Percentiles rank a stretch among this genome's conserved stretches.
phyloP scores from a whole-genome alignment of 1,140 invertebrate species.

The Cryptotermes secundus region DNA sequence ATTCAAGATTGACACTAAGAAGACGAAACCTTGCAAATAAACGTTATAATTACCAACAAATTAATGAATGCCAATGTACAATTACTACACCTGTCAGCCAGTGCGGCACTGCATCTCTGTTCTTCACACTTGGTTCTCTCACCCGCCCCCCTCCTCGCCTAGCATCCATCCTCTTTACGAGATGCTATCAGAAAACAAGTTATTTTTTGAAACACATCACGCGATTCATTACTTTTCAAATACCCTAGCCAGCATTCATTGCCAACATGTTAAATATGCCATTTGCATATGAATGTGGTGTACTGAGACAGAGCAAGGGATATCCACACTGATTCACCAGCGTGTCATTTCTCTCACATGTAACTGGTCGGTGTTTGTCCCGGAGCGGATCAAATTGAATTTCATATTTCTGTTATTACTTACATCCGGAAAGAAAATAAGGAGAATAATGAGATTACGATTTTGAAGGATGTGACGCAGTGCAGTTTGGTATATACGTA shows the following conservation, averaged over 20 bases:
- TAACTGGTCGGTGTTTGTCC: no score
- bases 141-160: not conserved
- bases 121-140: not conserved
- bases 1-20: not conserved
- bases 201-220: slow-evolving; percentile 9
- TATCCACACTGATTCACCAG: not conserved
- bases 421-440: no score
- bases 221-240: slow-evolving; percentile 24
- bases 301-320: slow-evolving; percentile 29
- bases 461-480: no score
- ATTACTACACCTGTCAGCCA: not conserved
- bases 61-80: not conserved
- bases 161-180: slow-evolving; percentile 1
- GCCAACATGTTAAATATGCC: slow-evolving; percentile 29
- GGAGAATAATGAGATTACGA: no score
- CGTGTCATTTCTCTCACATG: not conserved
- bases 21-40: not conserved
- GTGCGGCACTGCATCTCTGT: not conserved
- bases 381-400: no score
- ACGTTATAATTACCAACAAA: not conserved
- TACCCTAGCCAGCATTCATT: slow-evolving; percentile 24
- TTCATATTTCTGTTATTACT: no score
- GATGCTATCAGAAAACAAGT: slow-evolving; percentile 12
- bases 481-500: no score
- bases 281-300: slow-evolving; percentile 33